These are phyloP conservation scores for Mythimna pallens DNA, from an alignment of 2,888 invertebrate species.

Conservation along the genomic window DNA sequence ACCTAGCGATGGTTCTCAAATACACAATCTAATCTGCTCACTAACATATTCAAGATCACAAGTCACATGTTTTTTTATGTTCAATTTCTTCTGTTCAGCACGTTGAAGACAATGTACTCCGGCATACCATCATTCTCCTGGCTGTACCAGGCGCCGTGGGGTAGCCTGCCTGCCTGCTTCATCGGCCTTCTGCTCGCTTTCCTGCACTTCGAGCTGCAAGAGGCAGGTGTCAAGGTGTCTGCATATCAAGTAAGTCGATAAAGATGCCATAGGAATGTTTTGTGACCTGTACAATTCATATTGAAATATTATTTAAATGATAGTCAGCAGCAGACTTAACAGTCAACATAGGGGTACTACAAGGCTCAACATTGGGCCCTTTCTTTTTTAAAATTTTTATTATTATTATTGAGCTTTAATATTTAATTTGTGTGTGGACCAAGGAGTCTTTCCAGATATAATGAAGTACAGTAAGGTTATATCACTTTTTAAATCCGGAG, in stretches of 20 bases:
- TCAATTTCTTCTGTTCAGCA: neutral
- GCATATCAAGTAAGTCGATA: conserved; percentile 56
- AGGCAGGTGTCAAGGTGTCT: conserved; percentile 61
- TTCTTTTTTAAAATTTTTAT: no score
- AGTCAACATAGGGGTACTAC: neutral
- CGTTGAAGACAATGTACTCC: conserved; percentile 65
- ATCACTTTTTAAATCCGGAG: no score
- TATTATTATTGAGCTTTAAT: no score
- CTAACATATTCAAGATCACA: no score
- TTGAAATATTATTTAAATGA: neutral
- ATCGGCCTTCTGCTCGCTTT: conserved; percentile 69
- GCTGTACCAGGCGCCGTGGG: conserved; percentile 74
- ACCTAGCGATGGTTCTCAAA: no score
- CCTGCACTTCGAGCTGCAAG: conserved; percentile 68
- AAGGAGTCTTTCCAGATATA: no score
- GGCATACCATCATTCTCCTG: conserved; percentile 69
- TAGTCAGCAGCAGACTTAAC: neutral
- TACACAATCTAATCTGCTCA: no score
- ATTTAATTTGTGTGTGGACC: no score
- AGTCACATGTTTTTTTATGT: no score
- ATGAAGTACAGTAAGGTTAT: no score
- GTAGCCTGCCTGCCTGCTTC: conserved; percentile 72
- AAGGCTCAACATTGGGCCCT: neutral
- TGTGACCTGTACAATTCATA: neutral
- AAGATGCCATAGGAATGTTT: neutral